phyloP scores from a whole-genome alignment of 2,113 vertebrate genomes.

The Lepus europaeus region DNA sequence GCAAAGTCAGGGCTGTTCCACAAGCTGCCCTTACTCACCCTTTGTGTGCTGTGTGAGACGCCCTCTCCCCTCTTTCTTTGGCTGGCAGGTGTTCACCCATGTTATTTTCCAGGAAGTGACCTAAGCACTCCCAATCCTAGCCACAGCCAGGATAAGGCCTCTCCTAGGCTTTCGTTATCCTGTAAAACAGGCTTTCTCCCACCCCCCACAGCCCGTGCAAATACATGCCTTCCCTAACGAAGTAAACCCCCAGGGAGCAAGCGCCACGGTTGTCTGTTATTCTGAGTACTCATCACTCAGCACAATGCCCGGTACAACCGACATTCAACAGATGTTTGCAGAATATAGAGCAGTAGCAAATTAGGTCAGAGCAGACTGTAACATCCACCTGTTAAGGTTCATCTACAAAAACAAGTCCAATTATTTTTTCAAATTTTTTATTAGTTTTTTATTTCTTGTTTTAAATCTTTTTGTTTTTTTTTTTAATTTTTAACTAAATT shows the following conservation, averaged over 20 bases:
- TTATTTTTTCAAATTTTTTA: background rate
- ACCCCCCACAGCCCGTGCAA: too few relatives aligned
- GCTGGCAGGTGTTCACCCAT: background rate
- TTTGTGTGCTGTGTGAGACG: background rate
- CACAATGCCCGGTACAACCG: background rate
- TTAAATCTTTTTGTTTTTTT: too few relatives aligned
- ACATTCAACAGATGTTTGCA: background rate
- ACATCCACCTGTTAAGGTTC: background rate
- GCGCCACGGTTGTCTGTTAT: background rate
- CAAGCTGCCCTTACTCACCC: background rate
- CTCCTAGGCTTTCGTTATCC: background rate
- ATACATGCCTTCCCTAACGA: background rate
- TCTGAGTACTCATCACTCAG: background rate
- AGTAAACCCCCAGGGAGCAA: background rate
- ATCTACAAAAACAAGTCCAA: background rate
- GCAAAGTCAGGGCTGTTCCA: background rate
- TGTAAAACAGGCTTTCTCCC: background rate
- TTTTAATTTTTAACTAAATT: too few relatives aligned
- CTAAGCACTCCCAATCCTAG: background rate
- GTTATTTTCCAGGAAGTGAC: background rate
- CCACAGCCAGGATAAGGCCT: background rate
- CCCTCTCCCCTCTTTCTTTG: background rate
- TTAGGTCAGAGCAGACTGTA: background rate
- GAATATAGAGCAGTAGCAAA: background rate
- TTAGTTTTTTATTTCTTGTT: too few relatives aligned